Evolutionary conservation across 2,888 invertebrate species (phyloP).

Genomic region (Mechanitis messenoides): DNA sequence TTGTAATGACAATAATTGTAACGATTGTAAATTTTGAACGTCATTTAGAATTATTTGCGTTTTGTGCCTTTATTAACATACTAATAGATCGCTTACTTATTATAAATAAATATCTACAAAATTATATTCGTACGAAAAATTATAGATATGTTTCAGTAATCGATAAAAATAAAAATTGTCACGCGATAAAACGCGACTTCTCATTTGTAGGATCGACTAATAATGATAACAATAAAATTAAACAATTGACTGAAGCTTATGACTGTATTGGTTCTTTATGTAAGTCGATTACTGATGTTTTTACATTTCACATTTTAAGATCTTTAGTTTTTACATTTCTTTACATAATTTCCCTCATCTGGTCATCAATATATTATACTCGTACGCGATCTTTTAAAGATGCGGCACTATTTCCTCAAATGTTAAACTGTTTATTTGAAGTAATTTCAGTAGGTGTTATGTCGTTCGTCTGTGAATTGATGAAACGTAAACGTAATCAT

Average conservation of each 20-base stretch:
- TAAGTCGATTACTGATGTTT: constrained; percentile 44
- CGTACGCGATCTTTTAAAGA: constrained; percentile 28
- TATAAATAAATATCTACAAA: constrained; percentile 43
- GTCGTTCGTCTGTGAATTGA: constrained; percentile 45
- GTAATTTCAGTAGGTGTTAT: constrained; percentile 30
- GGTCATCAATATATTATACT: constrained; percentile 46
- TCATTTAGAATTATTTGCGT: constrained; percentile 43
- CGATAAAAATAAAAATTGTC: constrained; percentile 26
- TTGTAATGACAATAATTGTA: constrained; percentile 6
- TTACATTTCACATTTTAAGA: constrained; percentile 55
- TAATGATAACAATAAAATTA: constrained; percentile 41
- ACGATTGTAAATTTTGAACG: constrained; percentile 31
- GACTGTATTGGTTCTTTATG: constrained; percentile 46
- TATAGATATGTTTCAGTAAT: constrained; percentile 31
- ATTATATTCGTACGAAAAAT: constrained; percentile 36
- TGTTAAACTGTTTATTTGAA: constrained; percentile 32
- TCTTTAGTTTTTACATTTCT: constrained; percentile 48
- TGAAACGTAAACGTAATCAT: constrained; percentile 40
- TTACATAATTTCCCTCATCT: constrained; percentile 50
- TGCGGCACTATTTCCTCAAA: constrained; percentile 23
- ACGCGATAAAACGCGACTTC: constrained; percentile 27
- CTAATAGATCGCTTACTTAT: constrained; percentile 39
- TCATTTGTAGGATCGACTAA: constrained; percentile 40
- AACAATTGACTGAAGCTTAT: constrained; percentile 45
- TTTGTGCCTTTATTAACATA: constrained; percentile 44